Base-by-base conservation (phyloP, 2,888 invertebrate species). In the Caradrina kadenii region DNA sequence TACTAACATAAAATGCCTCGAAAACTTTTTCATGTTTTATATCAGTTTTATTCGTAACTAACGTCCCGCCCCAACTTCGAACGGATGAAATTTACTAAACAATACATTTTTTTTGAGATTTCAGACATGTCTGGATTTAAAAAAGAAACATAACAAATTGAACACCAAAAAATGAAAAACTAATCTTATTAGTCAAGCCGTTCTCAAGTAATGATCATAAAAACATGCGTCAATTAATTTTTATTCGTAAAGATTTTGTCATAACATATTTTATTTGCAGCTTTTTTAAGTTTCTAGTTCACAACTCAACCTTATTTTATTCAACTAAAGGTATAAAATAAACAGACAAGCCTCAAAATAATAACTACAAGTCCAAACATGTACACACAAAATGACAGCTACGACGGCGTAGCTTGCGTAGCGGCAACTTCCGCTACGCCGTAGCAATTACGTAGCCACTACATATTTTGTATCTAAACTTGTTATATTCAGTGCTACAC, bases 371-470 rank as follows among this genome's bases (percentile, higher is more conserved):
- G 22, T 45, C 5, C 13, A 71, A 60, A 35, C 19, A 60, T 42
- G 42, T 5, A 45, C 45, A 45, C 39, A 22, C 54, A 15, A 31
- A 73, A 64, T 49, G 49, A 55, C 15, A n/a, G 2, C 17, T 45
- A 22, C 66, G 73, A 71, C 56, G 75, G 8, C 50, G 55, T 74
- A 70, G 64, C 54, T 59, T 58, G 35, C 67, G 53, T 58, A 59
- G 54, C 68, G 21, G 21, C 35, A 19, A 56, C 35, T 35, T 39
- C 22, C 59, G 49, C 72, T 75, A 72, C 76, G 69, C 19, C 76
- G 69, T 73, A 73, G 60, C 39, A 73, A 60, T 72, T 68, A 31
- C 19, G 72, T 67, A 67, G 58, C 53, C 19, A 68, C 67, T 50
- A 42, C 19, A 45, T 71, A 26, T 45, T 76, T 45, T 49, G 22